Evolutionary conservation across 2,797 vertebrate genomes (phyloP).

Genomic region (Notolabrus celidotus): DNA sequence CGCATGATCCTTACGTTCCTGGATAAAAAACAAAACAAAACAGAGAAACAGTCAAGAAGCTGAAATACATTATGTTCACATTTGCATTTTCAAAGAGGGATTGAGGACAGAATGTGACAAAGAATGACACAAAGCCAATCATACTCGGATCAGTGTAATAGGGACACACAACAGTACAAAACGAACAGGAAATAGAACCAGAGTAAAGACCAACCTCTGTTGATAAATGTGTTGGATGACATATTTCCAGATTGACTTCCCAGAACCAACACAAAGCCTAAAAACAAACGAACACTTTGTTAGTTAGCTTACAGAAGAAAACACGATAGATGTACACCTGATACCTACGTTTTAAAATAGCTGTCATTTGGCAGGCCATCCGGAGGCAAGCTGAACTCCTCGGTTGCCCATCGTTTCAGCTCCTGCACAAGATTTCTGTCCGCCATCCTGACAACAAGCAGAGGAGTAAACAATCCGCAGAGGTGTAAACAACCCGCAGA

Average conservation of each 20-base stretch:
- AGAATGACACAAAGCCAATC: no score
- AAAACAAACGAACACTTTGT: constrained; percentile 9
- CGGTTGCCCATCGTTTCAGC: constrained; percentile 83
- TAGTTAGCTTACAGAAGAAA: background rate
- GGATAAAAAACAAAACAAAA: no score
- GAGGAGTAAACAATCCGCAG: constrained; percentile 11
- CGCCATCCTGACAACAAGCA: constrained; percentile 67
- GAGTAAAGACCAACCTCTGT: constrained; percentile 76
- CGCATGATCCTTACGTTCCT: constrained; percentile 84
- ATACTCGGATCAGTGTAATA: no score
- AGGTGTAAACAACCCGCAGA: constrained; percentile 14
- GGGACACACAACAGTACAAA: no score
- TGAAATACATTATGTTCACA: background rate
- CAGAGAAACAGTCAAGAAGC: background rate
- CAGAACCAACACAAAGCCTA: constrained; percentile 85
- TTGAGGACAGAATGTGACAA: no score
- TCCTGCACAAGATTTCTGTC: constrained; percentile 78
- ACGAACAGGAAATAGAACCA: background rate
- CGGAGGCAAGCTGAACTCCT: constrained; percentile 81
- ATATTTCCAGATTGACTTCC: constrained; percentile 87
- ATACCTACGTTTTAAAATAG: constrained; percentile 83
- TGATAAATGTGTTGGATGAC: constrained; percentile 83
- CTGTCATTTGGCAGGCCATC: constrained; percentile 81
- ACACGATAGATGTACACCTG: no score
- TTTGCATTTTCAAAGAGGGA: background rate